Percentiles rank a stretch among this genome's conserved stretches.
phyloP scores from a whole-genome alignment of 2,113 vertebrate species.

The Aldabrachelys gigantea region DNA sequence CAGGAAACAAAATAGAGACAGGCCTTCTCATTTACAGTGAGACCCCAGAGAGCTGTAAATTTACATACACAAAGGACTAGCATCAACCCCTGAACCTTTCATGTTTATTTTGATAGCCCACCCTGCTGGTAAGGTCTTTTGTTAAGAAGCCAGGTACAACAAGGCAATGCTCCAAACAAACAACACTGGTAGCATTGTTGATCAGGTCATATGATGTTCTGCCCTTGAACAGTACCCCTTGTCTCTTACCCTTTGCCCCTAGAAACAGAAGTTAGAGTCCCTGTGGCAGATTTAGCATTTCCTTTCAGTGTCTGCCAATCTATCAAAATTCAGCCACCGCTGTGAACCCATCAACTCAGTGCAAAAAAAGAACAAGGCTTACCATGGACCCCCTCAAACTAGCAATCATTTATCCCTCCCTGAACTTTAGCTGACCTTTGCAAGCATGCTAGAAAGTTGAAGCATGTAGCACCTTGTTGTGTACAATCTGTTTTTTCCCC shows the following conservation, averaged over 20 bases:
- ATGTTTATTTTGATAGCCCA: conserved; percentile 84
- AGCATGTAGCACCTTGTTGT: conserved; percentile 77
- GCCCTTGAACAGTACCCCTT: conserved; percentile 76
- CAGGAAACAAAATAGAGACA: conserved; percentile 82
- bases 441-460: conserved; percentile 81
- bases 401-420: conserved; percentile 90
- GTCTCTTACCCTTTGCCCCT: conserved; percentile 72
- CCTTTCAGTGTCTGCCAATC: conserved; percentile 96
- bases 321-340: conserved; percentile 94
- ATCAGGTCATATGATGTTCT: conserved; percentile 73
- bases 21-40: conserved; percentile 81
- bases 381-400: conserved; percentile 87
- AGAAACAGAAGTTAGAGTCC: conserved; percentile 77
- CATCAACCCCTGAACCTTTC: conserved; percentile 81
- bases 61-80: conserved; percentile 84
- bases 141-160: conserved; percentile 85
- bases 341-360: conserved; percentile 89
- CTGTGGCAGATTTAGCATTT: conserved; percentile 83
- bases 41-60: conserved; percentile 82
- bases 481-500: not conserved
- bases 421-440: conserved; percentile 97
- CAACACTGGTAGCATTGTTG: conserved; percentile 80
- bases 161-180: conserved; percentile 69
- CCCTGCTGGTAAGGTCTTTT: conserved; percentile 79
- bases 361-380: conserved; percentile 89